phyloP scores from a whole-genome alignment of 2,797 vertebrate genomes.

The Rhincodon typus region DNA sequence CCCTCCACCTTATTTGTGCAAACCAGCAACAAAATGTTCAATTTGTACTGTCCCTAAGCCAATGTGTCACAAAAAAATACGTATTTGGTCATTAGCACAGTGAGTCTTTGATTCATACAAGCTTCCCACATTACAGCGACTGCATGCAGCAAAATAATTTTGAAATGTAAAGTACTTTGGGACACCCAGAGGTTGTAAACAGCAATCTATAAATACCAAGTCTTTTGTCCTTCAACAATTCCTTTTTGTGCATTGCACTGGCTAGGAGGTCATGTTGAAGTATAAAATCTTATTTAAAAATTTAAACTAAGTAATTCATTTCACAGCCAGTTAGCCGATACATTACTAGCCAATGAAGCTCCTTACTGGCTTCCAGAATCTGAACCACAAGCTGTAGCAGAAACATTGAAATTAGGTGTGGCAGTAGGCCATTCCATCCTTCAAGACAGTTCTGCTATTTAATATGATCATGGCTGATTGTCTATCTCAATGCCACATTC shows the following conservation, averaged over 20 bases:
- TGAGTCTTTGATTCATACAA: background rate
- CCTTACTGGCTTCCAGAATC: background rate
- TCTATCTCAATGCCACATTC: no score
- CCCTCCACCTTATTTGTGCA: no score
- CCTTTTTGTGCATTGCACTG: background rate
- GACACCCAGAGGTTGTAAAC: background rate
- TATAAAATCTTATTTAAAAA: background rate
- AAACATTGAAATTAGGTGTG: no score
- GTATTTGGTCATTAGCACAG: background rate
- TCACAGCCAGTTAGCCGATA: background rate
- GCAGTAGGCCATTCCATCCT: no score
- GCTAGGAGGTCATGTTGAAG: background rate
- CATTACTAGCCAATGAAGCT: background rate
- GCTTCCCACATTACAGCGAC: background rate
- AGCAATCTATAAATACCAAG: background rate
- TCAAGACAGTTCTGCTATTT: no score
- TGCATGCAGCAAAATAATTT: background rate
- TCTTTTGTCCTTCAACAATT: background rate
- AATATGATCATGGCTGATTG: no score
- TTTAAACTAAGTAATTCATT: background rate
- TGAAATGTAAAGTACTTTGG: background rate
- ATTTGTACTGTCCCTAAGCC: background rate
- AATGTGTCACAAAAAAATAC: background rate
- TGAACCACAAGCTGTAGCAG: no score
- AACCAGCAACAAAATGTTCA: background rate